These are phyloP conservation scores for Lycocerus yunnanus DNA, from an alignment of 2,888 invertebrate species.

Conservation along the genomic window DNA sequence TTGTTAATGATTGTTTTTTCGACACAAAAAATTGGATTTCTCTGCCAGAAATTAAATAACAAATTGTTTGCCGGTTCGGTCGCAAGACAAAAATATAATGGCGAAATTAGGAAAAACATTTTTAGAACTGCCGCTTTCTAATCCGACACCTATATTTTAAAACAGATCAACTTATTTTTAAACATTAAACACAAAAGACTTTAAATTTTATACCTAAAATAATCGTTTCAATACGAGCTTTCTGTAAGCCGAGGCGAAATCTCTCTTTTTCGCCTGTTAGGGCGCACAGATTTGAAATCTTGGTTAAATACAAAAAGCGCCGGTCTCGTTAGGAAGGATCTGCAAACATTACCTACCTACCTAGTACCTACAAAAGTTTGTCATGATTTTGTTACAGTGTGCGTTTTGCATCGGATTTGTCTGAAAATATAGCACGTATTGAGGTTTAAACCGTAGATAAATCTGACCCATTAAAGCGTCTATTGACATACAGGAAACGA, in stretches of 20 bases:
- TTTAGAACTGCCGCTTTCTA: neutral
- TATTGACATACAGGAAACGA: conserved; percentile 14
- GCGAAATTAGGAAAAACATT: neutral
- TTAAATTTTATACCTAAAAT: conserved; percentile 16
- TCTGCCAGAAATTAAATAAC: neutral
- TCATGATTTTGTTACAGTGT: neutral
- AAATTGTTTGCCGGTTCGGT: neutral
- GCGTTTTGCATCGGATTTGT: neutral
- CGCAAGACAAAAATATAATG: neutral
- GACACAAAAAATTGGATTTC: neutral
- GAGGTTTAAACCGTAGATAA: conserved; percentile 10
- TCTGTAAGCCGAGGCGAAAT: conserved; percentile 5
- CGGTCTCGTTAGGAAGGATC: conserved; percentile 18
- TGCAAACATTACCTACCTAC: neutral
- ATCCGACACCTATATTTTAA: conserved; percentile 8
- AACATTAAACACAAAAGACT: conserved; percentile 14
- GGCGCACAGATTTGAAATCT: conserved; percentile 12
- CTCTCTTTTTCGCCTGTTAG: conserved; percentile 4
- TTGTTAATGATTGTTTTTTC: neutral
- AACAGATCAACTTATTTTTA: conserved; percentile 11
- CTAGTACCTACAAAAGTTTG: neutral
- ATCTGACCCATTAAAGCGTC: neutral
- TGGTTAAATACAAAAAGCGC: conserved; percentile 14
- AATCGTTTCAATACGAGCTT: conserved; percentile 16
- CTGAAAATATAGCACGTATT: conserved; percentile 13